Base-by-base conservation (phyloP, 2,113 vertebrate species). In the Pterocles burchelli region DNA sequence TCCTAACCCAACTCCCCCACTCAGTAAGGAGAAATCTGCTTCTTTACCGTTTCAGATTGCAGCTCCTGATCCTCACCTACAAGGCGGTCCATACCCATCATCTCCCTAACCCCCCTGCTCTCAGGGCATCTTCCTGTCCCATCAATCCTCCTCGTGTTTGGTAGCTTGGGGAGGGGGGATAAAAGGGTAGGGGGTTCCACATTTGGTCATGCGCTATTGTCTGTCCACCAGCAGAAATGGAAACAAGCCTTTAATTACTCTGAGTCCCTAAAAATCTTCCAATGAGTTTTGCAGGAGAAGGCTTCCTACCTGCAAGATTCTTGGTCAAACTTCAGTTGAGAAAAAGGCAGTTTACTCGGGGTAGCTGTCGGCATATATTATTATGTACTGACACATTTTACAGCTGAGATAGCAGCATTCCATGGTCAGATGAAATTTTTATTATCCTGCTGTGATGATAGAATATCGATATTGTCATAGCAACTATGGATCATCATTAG, bases 81-180 rank as follows among this genome's bases (percentile, higher is more conserved):
- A 46, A 15, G 46, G 24, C 9, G 31, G 16, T 13, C 24, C 51
- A 15, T 9, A 41, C 17, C 17, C 26, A 11, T 36, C 33, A 2
- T 55, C 36, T 54, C 43, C 61, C n/a, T 20, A 5, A 20, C 0
- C 5, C 11, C 7, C 1, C 2, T 2, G 3, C 38, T 51, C 18
- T 52, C 85, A 24, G 15, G 14, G 5, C 68, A 26, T 9, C 36
- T 49, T 73, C n/a, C 33, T 29, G 22, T 25, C 65, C n/a, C 68
- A 12, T 20, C 17, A 3, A 1, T 31, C 33, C 38, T 65, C 16
- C 55, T 54, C 46, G 5, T 3, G 10, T 34, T n/a, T 18, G 33
- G 41, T 13, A 33, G 13, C 49, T 61, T 26, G 36, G n/a, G 31
- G 10, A 54, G 10, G 8, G 9, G 21, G 7, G 52, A 7, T 28